Conservation (phyloP, 2,113 vertebrate species). For the Equus przewalskii region DNA sequence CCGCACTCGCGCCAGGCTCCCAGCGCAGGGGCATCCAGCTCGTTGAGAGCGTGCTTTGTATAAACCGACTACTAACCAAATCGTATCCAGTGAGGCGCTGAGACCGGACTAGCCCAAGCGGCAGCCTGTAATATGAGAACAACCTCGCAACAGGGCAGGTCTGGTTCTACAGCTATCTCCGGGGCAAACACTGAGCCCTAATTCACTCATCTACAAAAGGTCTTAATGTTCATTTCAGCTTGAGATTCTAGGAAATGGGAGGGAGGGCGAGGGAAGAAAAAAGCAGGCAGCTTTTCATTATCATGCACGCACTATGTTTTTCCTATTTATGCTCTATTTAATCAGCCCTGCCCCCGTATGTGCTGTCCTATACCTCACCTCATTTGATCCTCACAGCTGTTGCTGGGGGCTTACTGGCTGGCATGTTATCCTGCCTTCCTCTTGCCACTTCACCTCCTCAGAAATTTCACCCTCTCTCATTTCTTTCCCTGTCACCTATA, state of each 20-base stretch:
- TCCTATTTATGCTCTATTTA: not conserved
- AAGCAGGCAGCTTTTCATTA: not conserved
- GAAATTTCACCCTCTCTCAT: not conserved
- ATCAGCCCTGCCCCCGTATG: accelerated
- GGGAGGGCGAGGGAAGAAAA: no score
- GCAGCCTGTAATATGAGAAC: not conserved
- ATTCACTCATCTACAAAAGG: not conserved
- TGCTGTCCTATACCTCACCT: no score
- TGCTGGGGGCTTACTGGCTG: not conserved
- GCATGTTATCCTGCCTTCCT: not conserved
- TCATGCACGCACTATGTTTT: not conserved
- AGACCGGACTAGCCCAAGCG: not conserved
- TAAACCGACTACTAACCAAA: not conserved
- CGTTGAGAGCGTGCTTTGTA: not conserved
- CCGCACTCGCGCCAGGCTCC: not conserved
- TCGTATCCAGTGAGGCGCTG: not conserved
- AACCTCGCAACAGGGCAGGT: not conserved
- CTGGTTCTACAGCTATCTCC: not conserved
- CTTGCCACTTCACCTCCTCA: not conserved
- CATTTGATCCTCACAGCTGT: accelerated
- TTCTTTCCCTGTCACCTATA: not conserved
- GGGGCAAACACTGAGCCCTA: not conserved
- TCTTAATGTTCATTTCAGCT: not conserved
- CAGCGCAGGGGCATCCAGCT: not conserved
- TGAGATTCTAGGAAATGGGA: not conserved